Conservation (phyloP, 53 echinoderm and acorn worm genomes). For the Mesocentrotus franciscanus region DNA sequence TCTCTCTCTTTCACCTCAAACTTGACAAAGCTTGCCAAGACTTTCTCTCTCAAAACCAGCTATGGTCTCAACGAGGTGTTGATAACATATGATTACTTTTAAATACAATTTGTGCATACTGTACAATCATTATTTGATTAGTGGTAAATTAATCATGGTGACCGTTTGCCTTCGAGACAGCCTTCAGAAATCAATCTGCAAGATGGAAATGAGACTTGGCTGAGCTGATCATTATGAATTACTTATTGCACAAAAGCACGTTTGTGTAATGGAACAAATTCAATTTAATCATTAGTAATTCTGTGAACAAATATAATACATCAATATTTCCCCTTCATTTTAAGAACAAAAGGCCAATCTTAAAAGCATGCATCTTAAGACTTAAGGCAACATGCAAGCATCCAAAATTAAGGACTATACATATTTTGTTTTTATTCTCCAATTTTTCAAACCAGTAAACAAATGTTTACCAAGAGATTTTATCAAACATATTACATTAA, state of each 20-base stretch:
- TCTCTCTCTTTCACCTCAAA: neutral
- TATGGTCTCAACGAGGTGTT: neutral
- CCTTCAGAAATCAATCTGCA: neutral
- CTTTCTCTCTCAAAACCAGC: neutral
- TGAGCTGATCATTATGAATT: too few relatives aligned
- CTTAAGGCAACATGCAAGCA: too few relatives aligned
- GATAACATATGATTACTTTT: conserved; percentile 21
- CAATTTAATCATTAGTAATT: neutral
- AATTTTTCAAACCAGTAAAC: too few relatives aligned
- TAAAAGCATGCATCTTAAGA: too few relatives aligned
- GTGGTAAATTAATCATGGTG: neutral
- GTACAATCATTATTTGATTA: conserved; percentile 10
- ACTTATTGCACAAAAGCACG: too few relatives aligned
- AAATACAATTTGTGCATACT: neutral
- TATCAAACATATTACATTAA: too few relatives aligned
- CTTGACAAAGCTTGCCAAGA: neutral
- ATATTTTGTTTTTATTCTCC: too few relatives aligned
- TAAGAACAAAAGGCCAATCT: too few relatives aligned
- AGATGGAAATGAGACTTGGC: neutral
- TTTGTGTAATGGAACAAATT: too few relatives aligned
- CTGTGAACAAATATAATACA: neutral
- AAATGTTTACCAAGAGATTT: too few relatives aligned
- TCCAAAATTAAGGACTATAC: too few relatives aligned
- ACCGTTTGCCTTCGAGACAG: neutral
- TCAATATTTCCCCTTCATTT: too few relatives aligned